Percentiles rank a stretch among this genome's conserved stretches.
Conservation (phyloP, 2,888 invertebrate species). For the Autographa gamma region DNA sequence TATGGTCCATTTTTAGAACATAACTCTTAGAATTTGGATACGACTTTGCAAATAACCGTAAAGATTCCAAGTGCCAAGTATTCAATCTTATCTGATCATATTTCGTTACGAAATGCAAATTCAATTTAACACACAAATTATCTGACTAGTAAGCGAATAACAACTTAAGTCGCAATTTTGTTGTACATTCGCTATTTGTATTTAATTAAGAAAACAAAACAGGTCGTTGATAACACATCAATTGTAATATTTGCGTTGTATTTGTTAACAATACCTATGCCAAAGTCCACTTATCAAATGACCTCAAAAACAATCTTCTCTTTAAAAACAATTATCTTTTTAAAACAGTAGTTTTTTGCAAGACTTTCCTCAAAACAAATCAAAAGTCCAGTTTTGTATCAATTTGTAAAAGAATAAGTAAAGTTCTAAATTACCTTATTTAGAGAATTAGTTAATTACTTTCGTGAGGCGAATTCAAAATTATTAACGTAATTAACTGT, state of each 20-base stretch:
- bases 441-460: too few relatives aligned
- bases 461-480: too few relatives aligned
- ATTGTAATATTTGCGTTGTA: not conserved
- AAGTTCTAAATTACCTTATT: too few relatives aligned
- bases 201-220: not conserved
- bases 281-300: not conserved
- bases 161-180: not conserved
- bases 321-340: too few relatives aligned
- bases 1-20: too few relatives aligned
- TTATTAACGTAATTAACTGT: too few relatives aligned
- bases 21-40: too few relatives aligned
- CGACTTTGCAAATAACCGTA: not conserved
- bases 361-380: too few relatives aligned
- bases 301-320: not conserved
- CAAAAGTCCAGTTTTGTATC: too few relatives aligned
- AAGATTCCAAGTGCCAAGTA: not conserved
- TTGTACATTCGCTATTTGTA: not conserved
- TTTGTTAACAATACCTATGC: not conserved
- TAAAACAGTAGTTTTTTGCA: too few relatives aligned
- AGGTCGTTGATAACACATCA: constrained; percentile 2
- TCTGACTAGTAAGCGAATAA: not conserved
- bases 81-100: not conserved
- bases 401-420: too few relatives aligned
- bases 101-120: not conserved
- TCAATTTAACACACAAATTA: not conserved